Percentiles rank a stretch among this genome's conserved stretches.
phyloP scores from a whole-genome alignment of 1,140 invertebrate species.

The Leucophenga varia region DNA sequence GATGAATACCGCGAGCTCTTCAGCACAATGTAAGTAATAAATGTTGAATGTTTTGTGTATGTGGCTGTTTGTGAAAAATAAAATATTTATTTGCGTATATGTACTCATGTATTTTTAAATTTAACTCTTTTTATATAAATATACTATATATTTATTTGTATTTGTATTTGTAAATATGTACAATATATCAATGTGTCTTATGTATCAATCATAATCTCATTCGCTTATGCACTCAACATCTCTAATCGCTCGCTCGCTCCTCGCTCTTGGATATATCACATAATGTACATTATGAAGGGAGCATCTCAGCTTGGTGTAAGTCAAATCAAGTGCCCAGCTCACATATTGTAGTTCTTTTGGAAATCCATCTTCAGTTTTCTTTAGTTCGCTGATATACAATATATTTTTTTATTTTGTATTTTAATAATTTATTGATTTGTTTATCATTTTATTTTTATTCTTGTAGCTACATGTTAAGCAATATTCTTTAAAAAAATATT shows the following conservation, averaged over 20 bases:
- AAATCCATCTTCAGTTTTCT: no score
- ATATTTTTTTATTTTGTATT: no score
- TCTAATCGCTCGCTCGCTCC: neutral
- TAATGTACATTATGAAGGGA: slow-evolving; percentile 67
- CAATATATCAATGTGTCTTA: slow-evolving; percentile 20
- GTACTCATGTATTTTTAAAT: slow-evolving; percentile 9
- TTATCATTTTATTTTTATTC: no score
- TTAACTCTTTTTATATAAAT: neutral
- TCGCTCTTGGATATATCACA: slow-evolving; percentile 23
- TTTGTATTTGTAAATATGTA: slow-evolving; percentile 26
- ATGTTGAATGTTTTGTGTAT: no score
- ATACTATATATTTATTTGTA: slow-evolving; percentile 22
- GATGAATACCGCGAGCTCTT: slow-evolving; percentile 89
- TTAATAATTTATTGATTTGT: no score
- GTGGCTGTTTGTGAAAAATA: no score
- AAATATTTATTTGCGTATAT: slow-evolving; percentile 7
- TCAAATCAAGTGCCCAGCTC: no score
- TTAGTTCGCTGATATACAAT: no score
- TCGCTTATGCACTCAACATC: slow-evolving; percentile 12
- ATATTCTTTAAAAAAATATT: no score
- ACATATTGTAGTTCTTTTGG: no score
- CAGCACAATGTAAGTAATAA: slow-evolving; percentile 84
- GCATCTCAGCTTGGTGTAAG: slow-evolving; percentile 88
- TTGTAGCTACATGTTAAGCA: no score
- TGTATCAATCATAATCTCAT: slow-evolving; percentile 33